A percentile compares a stretch with the other conserved stretches of the same genome.
phyloP scores from a whole-genome alignment of 2,797 vertebrate genomes.

The Sebastiscus tertius region DNA sequence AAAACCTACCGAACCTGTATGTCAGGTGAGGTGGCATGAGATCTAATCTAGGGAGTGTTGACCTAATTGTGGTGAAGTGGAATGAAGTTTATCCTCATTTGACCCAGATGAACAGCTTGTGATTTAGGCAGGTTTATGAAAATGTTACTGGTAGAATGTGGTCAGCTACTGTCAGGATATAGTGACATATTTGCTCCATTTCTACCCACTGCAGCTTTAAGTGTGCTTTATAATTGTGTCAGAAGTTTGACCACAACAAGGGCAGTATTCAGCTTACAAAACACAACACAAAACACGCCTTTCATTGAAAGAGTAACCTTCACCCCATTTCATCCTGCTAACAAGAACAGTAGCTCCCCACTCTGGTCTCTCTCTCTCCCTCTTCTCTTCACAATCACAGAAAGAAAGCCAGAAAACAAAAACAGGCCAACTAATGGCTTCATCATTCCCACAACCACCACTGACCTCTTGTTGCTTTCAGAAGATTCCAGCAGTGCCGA shows the following conservation, averaged over 20 bases:
- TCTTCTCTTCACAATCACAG: not conserved
- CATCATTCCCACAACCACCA: not conserved
- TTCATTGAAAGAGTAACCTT: too few species aligned
- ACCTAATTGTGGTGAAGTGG: too few species aligned
- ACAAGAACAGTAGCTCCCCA: not conserved
- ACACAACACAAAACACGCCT: not conserved
- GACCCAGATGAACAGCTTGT: too few species aligned
- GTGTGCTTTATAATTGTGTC: not conserved
- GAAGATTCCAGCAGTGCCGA: conserved; percentile 86
- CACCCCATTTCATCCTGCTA: not conserved
- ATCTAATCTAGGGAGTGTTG: too few species aligned
- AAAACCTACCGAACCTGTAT: too few species aligned
- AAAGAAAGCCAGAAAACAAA: not conserved
- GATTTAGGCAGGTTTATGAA: too few species aligned
- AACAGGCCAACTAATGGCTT: not conserved
- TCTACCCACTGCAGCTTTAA: too few species aligned
- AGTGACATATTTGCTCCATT: too few species aligned
- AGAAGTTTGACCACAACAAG: not conserved
- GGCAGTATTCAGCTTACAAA: not conserved
- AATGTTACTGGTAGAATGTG: too few species aligned
- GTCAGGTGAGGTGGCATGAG: too few species aligned
- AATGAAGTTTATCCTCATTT: too few species aligned
- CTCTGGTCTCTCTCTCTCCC: not conserved
- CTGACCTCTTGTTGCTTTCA: conserved; percentile 87
- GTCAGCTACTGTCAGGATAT: too few species aligned